These are phyloP conservation scores for Gastracanthus pulcherrimus DNA, from an alignment of 2,888 invertebrate genomes.

Conservation along the genomic window DNA sequence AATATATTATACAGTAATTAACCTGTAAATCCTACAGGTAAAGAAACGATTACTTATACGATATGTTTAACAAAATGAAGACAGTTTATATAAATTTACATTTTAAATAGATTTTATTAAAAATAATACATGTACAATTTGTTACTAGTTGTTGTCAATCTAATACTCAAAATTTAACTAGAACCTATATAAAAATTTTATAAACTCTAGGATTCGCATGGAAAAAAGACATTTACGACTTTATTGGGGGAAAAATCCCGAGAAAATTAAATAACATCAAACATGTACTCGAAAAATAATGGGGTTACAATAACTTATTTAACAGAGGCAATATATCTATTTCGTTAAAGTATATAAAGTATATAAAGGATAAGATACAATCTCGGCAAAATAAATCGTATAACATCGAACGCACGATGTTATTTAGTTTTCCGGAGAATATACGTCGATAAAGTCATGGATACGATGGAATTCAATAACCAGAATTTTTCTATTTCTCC, in stretches of 20 bases:
- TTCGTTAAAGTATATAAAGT: neutral
- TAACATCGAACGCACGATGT: neutral
- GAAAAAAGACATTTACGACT: neutral
- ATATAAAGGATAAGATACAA: neutral
- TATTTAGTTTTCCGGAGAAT: neutral
- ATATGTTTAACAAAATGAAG: too few species aligned
- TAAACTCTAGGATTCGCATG: neutral
- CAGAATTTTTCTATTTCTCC: too few species aligned
- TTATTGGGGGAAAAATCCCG: neutral
- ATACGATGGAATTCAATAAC: neutral
- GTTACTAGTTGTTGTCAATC: too few species aligned
- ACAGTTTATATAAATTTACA: neutral
- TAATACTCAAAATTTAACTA: too few species aligned
- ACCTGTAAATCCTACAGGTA: too few species aligned
- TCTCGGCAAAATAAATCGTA: neutral
- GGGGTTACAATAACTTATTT: neutral
- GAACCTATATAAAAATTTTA: too few species aligned
- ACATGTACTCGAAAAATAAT: neutral
- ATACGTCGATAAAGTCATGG: neutral
- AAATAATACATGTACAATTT: too few species aligned
- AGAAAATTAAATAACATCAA: neutral
- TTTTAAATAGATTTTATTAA: too few species aligned
- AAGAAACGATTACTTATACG: too few species aligned
- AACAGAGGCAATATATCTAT: neutral
- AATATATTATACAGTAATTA: too few species aligned